Conservation (phyloP, 2,113 vertebrate species). For the Megaceryle torquata region DNA sequence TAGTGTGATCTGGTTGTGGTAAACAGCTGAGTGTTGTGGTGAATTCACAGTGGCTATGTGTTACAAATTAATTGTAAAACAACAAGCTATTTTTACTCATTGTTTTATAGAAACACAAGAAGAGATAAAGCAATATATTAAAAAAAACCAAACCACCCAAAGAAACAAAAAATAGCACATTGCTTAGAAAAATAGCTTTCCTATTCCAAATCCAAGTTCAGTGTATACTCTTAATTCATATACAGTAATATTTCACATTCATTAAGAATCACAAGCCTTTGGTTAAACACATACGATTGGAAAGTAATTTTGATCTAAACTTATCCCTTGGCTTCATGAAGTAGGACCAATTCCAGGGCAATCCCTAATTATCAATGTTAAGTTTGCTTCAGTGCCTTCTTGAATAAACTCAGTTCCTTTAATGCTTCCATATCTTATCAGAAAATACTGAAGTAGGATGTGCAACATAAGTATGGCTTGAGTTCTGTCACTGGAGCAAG, state of each 20-base stretch:
- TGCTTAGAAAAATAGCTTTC: background rate
- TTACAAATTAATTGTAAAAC: background rate
- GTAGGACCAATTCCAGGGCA: background rate
- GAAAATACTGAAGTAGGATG: background rate
- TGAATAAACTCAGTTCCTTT: background rate
- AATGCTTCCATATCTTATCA: background rate
- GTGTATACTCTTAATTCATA: background rate
- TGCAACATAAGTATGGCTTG: background rate
- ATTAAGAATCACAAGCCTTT: background rate
- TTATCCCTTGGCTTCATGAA: background rate
- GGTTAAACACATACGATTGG: background rate
- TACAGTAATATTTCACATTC: background rate
- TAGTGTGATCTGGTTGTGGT: background rate
- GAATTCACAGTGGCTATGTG: constrained; percentile 31
- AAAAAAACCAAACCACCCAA: background rate
- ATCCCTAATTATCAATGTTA: background rate
- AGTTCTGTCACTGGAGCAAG: background rate
- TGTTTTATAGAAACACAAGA: background rate
- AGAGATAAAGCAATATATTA: background rate
- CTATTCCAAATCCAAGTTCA: background rate
- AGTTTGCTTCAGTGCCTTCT: background rate
- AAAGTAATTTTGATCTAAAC: background rate
- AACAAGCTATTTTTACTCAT: background rate
- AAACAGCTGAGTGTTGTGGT: background rate
- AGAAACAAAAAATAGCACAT: background rate